Conservation (phyloP, 92 coral and sea anemone genomes). For the Parazoanthus darwini region DNA sequence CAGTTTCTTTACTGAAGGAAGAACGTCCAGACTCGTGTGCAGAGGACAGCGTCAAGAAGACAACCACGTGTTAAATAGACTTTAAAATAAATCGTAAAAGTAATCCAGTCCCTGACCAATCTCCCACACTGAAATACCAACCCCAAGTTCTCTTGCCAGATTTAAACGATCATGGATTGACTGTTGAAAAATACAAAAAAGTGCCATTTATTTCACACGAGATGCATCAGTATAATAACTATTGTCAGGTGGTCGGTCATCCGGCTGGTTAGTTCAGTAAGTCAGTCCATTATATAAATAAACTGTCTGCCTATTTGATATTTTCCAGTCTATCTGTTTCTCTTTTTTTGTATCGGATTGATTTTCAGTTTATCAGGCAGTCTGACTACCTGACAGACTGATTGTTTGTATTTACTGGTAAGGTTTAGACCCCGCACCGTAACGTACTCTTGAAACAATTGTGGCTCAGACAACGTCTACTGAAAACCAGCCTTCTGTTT, state of each 20-base stretch:
- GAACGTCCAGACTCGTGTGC: neutral
- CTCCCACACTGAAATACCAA: constrained; percentile 94
- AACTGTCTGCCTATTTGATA: neutral
- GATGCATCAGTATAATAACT: no score
- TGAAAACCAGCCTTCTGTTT: no score
- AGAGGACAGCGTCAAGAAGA: neutral
- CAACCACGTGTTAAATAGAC: neutral
- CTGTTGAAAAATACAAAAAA: constrained; percentile 46
- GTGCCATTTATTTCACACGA: no score
- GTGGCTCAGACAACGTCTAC: no score
- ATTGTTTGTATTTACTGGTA: neutral
- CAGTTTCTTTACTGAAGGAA: neutral
- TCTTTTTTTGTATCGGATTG: neutral
- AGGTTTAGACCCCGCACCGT: neutral
- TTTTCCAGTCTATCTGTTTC: neutral
- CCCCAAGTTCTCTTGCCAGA: constrained; percentile 89
- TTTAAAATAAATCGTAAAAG: constrained; percentile 84
- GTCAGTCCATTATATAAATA: no score
- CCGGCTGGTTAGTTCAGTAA: neutral
- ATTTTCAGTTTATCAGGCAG: neutral
- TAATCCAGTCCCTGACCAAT: constrained; percentile 97
- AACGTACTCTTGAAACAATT: no score
- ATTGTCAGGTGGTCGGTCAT: neutral
- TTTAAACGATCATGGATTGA: constrained; percentile 86
- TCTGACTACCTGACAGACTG: neutral